phyloP scores from a whole-genome alignment of 2,113 vertebrate species.

The Archocentrus centrarchus region DNA sequence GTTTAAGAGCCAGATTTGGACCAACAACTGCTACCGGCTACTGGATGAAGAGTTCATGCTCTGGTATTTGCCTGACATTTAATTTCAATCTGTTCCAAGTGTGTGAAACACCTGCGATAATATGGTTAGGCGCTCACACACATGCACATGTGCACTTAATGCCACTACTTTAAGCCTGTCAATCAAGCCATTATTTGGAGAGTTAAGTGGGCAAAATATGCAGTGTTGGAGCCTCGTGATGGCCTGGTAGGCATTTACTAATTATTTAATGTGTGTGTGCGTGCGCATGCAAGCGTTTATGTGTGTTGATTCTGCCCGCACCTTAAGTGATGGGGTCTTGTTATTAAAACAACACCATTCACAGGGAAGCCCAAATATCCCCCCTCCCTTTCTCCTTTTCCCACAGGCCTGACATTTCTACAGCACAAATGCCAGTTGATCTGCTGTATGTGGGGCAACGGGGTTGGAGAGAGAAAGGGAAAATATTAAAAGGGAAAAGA shows the following conservation, averaged over 20 bases:
- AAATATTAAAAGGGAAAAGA: neutral
- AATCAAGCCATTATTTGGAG: neutral
- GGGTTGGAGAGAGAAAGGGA: neutral
- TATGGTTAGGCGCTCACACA: neutral
- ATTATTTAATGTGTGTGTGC: neutral
- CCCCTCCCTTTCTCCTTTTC: neutral
- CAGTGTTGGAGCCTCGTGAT: neutral
- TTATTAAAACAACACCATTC: slow-evolving; percentile 24
- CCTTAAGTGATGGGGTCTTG: slow-evolving; percentile 11
- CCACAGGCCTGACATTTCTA: slow-evolving; percentile 39
- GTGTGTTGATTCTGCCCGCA: neutral
- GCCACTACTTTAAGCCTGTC: neutral
- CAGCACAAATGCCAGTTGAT: slow-evolving; percentile 36
- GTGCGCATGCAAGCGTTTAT: neutral
- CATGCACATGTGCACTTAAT: neutral
- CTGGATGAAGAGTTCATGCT: slow-evolving; percentile 47
- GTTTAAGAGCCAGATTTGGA: too few relatives aligned
- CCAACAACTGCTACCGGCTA: too few relatives aligned
- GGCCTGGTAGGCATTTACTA: neutral
- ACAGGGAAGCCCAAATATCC: neutral
- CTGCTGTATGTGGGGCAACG: neutral
- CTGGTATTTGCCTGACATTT: slow-evolving; percentile 77
- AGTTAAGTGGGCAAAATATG: neutral
- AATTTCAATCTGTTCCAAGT: slow-evolving; percentile 35
- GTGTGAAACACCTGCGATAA: slow-evolving; percentile 45